Conservation (phyloP, 2,113 vertebrate species). For the Lagopus leucura region DNA sequence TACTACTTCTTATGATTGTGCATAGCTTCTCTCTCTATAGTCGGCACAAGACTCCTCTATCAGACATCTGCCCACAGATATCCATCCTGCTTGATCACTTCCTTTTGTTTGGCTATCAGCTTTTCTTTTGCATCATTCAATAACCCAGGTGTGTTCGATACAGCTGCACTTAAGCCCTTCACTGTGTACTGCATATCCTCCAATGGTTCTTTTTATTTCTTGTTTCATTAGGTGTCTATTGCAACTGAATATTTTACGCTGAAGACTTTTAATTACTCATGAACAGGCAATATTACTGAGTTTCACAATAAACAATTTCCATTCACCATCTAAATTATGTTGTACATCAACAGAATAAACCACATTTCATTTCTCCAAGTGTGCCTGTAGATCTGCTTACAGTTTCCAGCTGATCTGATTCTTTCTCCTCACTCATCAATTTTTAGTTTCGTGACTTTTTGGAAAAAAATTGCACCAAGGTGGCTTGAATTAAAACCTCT, state of each 20-base stretch:
- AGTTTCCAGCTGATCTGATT: background rate
- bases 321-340: conserved; percentile 44
- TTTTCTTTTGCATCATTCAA: background rate
- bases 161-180: background rate
- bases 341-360: conserved; percentile 26
- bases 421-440: background rate
- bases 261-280: conserved; percentile 59
- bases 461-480: background rate
- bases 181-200: background rate
- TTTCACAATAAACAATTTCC: conserved; percentile 44
- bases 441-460: background rate
- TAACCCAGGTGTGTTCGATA: background rate
- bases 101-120: background rate
- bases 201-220: background rate
- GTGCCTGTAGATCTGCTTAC: background rate
- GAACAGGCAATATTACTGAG: conserved; percentile 16
- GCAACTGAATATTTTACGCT: conserved; percentile 39
- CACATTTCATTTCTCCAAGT: conserved; percentile 1
- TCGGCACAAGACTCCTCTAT: background rate
- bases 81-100: background rate
- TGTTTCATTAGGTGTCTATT: conserved; percentile 42
- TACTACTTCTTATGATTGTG: background rate
- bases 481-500: background rate
- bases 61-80: background rate
- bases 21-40: background rate